Conservation (phyloP, 2,113 vertebrate genomes). For the Paracyprichromis sp. region DNA sequence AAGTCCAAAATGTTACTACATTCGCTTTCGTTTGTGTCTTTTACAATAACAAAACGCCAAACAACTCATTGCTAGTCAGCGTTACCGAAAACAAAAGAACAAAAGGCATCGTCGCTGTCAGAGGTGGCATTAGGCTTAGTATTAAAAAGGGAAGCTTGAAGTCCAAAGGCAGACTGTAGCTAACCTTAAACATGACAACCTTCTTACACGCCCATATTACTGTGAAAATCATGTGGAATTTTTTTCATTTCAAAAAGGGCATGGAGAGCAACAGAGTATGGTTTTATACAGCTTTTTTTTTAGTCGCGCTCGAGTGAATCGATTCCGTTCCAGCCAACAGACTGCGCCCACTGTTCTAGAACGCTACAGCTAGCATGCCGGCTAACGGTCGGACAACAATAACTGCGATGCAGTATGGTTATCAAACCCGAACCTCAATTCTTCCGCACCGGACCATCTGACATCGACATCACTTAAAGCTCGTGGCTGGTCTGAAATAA, state of each 20-base stretch:
- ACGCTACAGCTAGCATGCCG: slow-evolving; percentile 40
- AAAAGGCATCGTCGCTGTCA: not conserved
- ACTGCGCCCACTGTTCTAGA: slow-evolving; percentile 44
- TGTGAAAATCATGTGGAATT: too few relatives aligned
- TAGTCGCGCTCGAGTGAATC: not conserved
- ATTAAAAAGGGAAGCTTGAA: not conserved
- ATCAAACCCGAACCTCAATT: not conserved
- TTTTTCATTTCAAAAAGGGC: accelerated
- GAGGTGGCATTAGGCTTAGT: not conserved
- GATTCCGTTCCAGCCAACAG: slow-evolving; percentile 5
- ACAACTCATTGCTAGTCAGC: not conserved
- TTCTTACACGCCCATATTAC: accelerated
- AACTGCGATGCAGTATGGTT: slow-evolving; percentile 24
- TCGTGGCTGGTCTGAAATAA: not conserved
- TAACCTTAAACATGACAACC: not conserved
- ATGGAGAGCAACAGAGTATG: not conserved
- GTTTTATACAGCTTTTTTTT: not conserved
- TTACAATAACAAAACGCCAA: not conserved
- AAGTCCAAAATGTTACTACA: not conserved
- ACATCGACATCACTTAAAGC: not conserved
- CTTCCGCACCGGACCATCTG: not conserved
- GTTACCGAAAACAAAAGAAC: not conserved
- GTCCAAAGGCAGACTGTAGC: not conserved
- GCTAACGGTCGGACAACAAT: slow-evolving; percentile 58
- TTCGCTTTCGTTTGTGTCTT: not conserved